A percentile compares a stretch with the other conserved stretches of the same genome.
Conservation (phyloP, 92 coral and sea anemone species). For the Porites cylindrica region DNA sequence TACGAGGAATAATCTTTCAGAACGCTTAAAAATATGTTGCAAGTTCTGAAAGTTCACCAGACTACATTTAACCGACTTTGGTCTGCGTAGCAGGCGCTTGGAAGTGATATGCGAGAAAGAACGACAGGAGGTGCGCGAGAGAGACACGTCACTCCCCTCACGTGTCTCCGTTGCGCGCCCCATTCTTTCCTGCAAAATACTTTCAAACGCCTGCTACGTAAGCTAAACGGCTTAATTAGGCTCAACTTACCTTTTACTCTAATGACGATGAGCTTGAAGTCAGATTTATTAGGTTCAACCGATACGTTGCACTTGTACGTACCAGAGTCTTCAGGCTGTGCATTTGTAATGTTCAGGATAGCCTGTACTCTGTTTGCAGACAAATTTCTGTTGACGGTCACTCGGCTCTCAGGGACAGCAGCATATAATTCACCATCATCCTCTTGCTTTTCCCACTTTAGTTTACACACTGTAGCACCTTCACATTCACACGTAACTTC, state of each 20-base stretch:
- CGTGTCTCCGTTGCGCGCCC: no score
- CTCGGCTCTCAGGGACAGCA: conserved; percentile 16
- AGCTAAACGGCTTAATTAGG: neutral
- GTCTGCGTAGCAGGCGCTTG: no score
- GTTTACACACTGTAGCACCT: neutral
- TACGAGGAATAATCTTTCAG: no score
- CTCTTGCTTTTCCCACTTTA: conserved; percentile 35
- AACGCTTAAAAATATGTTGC: no score
- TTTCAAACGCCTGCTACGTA: neutral
- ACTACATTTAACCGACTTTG: no score
- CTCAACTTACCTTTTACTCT: conserved; percentile 14
- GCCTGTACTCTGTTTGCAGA: neutral
- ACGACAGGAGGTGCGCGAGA: no score
- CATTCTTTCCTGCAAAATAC: neutral
- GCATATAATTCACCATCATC: neutral
- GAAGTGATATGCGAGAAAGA: no score
- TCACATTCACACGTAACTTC: conserved; percentile 39
- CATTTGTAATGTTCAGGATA: conserved; percentile 50
- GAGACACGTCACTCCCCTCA: no score
- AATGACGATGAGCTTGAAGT: neutral
- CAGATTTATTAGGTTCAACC: neutral
- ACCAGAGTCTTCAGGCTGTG: conserved; percentile 46
- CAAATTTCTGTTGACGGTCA: neutral
- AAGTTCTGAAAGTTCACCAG: no score
- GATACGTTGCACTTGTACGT: conserved; percentile 29